Evolutionary conservation across 2,888 invertebrate species (phyloP).

Genomic region (Eristalinus aeneus): DNA sequence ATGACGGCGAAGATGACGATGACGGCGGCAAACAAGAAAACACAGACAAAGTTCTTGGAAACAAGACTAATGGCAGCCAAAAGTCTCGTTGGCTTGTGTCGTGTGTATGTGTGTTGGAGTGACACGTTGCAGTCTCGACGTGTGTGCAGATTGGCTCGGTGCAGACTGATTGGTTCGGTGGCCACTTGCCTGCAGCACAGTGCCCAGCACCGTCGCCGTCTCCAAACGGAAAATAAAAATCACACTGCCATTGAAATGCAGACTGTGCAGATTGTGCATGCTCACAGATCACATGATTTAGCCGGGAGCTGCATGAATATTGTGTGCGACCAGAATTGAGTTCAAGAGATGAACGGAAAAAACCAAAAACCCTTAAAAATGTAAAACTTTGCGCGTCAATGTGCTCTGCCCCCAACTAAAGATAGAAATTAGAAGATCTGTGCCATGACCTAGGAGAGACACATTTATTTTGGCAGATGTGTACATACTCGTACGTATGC

Average conservation of each 20-base stretch:
- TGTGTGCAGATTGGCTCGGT: conserved; percentile 31
- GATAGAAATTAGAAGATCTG: conserved; percentile 46
- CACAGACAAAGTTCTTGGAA: conserved; percentile 68
- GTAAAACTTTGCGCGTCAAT: neutral
- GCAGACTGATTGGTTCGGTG: conserved; percentile 59
- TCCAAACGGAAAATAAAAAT: conserved; percentile 4
- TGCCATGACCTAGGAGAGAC: conserved; percentile 65
- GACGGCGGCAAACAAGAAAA: conserved; percentile 5
- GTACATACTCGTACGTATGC: too few relatives aligned
- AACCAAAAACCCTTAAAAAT: conserved; percentile 33
- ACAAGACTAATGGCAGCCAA: conserved; percentile 60
- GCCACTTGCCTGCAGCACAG: conserved; percentile 51
- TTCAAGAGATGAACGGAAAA: conserved; percentile 12
- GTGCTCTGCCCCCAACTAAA: conserved; percentile 10
- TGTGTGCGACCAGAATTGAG: neutral
- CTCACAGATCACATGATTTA: neutral
- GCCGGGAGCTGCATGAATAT: neutral
- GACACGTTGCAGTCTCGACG: conserved; percentile 45
- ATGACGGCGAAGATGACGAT: neutral
- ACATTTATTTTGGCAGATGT: conserved; percentile 44
- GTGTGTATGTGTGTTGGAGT: conserved; percentile 32
- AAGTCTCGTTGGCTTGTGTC: conserved; percentile 42
- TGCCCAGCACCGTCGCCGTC: conserved; percentile 22
- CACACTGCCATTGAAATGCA: too few relatives aligned
- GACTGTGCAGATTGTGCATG: too few relatives aligned